Conservation (phyloP, 1,140 invertebrate species). For the Theocolax elegans region DNA sequence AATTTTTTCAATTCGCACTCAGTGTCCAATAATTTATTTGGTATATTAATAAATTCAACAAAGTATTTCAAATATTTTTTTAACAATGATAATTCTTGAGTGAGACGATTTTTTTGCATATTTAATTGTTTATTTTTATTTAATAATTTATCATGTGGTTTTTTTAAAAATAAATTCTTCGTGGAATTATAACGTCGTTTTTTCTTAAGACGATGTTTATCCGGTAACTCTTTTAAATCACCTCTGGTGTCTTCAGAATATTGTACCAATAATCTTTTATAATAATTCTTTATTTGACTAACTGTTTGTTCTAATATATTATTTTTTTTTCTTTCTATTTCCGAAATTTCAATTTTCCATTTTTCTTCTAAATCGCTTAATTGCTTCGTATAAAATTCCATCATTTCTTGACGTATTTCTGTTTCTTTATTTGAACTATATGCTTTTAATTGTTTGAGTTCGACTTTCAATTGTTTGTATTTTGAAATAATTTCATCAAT, state of each 20-base stretch:
- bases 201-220: conserved; percentile 39
- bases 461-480: conserved; percentile 41
- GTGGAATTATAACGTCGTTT: conserved; percentile 48
- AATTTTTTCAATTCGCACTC: background rate
- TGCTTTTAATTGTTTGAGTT: conserved; percentile 42
- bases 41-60: background rate
- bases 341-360: conserved; percentile 50
- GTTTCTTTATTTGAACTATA: conserved; percentile 46
- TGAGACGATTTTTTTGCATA: conserved; percentile 49
- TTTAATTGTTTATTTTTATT: conserved; percentile 43
- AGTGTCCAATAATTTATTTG: background rate
- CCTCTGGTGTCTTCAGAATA: conserved; percentile 45
- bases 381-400: conserved; percentile 46
- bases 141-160: conserved; percentile 28
- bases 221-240: conserved; percentile 34
- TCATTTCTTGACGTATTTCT: conserved; percentile 53
- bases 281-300: conserved; percentile 50
- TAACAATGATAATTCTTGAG: conserved; percentile 44
- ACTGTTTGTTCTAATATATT: conserved; percentile 52
- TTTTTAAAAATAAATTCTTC: conserved; percentile 25
- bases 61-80: conserved; percentile 37
- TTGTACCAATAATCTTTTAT: conserved; percentile 49
- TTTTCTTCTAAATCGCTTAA: conserved; percentile 51
- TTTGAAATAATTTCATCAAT: conserved; percentile 3
- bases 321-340: conserved; percentile 48